Conservation (phyloP, 2,797 vertebrate genomes). For the Sebastes iracundus region DNA sequence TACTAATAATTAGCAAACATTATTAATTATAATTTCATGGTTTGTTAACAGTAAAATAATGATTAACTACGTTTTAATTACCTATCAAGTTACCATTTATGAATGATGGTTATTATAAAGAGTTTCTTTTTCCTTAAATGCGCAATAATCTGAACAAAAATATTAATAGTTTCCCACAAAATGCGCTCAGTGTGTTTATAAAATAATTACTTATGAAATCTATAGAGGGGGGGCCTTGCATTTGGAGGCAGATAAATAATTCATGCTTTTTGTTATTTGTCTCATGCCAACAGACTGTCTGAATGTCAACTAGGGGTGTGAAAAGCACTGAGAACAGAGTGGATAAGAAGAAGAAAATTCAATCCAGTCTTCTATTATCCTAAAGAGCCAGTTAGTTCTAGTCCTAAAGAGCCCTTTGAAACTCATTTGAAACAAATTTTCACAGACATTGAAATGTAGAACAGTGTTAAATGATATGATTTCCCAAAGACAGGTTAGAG, state of each 20-base stretch:
- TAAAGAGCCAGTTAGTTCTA: not conserved
- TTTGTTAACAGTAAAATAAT: too few species aligned
- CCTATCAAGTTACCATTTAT: too few species aligned
- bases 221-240: not conserved
- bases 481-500: not conserved
- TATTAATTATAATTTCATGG: too few species aligned
- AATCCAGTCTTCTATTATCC: not conserved
- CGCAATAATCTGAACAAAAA: not conserved
- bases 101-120: too few species aligned
- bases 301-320: constrained; percentile 9
- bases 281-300: not conserved
- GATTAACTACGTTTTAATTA: too few species aligned
- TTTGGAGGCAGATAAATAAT: not conserved
- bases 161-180: not conserved
- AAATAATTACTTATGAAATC: not conserved
- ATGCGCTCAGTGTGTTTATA: not conserved
- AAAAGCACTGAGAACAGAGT: not conserved
- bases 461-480: not conserved
- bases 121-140: not conserved
- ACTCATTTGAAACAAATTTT: not conserved
- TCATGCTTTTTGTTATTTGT: not conserved
- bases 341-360: not conserved
- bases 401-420: not conserved
- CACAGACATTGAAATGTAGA: not conserved
- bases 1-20: too few species aligned